A percentile compares a stretch with the other conserved stretches of the same genome.
Conservation (phyloP, 2,888 invertebrate genomes). For the Druceiella hillmani region DNA sequence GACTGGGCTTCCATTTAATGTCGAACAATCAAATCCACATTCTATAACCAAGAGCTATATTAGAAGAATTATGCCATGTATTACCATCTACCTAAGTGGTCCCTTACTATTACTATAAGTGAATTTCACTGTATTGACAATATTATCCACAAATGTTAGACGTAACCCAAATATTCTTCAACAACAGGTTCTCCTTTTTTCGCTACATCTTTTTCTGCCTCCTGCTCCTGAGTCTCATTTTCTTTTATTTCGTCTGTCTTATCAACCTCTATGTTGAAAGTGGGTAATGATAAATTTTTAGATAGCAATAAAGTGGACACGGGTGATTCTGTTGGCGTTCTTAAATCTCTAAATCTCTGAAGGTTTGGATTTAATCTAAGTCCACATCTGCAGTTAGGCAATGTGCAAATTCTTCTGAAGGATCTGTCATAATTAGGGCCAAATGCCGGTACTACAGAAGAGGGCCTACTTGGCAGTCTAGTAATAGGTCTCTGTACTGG, state of each 20-base stretch:
- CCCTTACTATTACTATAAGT: too few relatives aligned
- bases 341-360: constrained; percentile 35
- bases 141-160: constrained; percentile 38
- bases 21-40: too few relatives aligned
- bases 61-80: too few relatives aligned
- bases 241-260: too few relatives aligned
- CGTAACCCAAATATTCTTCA: constrained; percentile 54
- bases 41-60: too few relatives aligned
- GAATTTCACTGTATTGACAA: too few relatives aligned
- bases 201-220: constrained; percentile 37
- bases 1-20: too few relatives aligned
- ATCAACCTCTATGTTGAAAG: constrained; percentile 37
- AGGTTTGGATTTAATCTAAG: constrained; percentile 30
- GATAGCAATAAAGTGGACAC: constrained; percentile 36
- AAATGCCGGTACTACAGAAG: constrained; percentile 42
- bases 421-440: constrained; percentile 38
- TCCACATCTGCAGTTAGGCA: constrained; percentile 45
- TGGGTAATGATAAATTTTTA: constrained; percentile 43
- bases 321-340: constrained; percentile 37
- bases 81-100: too few relatives aligned
- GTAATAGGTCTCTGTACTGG: constrained; percentile 32
- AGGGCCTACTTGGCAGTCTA: constrained; percentile 35
- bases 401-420: constrained; percentile 36
- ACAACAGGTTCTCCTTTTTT: constrained; percentile 39
- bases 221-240: constrained; percentile 30